phyloP scores from a whole-genome alignment of 1,140 invertebrate genomes.

The Nymphalis io region DNA sequence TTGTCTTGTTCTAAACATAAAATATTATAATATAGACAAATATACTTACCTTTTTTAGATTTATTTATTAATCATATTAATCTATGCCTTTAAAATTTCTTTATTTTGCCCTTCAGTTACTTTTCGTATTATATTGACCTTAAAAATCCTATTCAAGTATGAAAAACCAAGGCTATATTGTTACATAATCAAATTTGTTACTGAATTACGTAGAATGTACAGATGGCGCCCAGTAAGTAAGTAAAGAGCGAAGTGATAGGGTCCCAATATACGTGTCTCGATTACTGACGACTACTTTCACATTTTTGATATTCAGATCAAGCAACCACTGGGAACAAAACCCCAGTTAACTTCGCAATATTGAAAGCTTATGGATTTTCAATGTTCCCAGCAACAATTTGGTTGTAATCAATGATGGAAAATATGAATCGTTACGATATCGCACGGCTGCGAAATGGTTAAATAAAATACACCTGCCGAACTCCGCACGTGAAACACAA shows the following conservation, averaged over 20 bases:
- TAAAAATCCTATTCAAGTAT: constrained; percentile 11
- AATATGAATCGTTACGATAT: constrained; percentile 36
- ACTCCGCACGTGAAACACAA: constrained; percentile 35
- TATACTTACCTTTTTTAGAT: neutral
- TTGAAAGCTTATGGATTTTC: constrained; percentile 80
- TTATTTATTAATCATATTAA: no score
- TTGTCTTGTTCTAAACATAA: constrained; percentile 40
- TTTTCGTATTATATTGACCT: neutral
- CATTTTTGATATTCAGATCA: constrained; percentile 80
- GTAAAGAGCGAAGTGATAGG: constrained; percentile 79
- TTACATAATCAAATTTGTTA: constrained; percentile 76
- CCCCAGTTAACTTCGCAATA: constrained; percentile 75
- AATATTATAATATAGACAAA: constrained; percentile 1
- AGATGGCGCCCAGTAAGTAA: constrained; percentile 76
- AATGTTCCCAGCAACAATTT: constrained; percentile 70
- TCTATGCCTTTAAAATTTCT: no score
- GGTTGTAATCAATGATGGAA: constrained; percentile 54
- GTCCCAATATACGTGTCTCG: constrained; percentile 77
- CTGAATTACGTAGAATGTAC: constrained; percentile 73
- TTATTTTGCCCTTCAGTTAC: neutral
- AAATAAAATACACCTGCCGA: constrained; percentile 43
- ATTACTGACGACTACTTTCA: constrained; percentile 75
- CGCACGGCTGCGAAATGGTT: constrained; percentile 17
- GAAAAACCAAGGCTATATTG: constrained; percentile 43
- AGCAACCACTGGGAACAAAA: constrained; percentile 74